Evolutionary conservation across 2,888 invertebrate species (phyloP), one percentile per base, ranked within the genome.

Genomic region (Dynastes hyllus): DNA sequence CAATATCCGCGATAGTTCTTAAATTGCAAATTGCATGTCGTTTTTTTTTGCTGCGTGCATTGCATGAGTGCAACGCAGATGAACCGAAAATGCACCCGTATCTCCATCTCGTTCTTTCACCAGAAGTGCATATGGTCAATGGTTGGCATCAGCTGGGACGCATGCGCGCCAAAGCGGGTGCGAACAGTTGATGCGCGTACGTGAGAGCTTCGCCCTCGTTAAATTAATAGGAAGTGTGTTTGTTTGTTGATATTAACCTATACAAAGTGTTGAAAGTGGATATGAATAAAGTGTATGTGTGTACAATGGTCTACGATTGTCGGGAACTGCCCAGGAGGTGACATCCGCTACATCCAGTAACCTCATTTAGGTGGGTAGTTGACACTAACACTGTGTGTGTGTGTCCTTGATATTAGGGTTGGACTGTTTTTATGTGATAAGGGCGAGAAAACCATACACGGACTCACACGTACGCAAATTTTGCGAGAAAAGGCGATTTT

Each of bases 231-330:
- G 84, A 84, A 86, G 85, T 86, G 85, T 85, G 84, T 87, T 86
- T 87, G 86, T 87, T 88, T 87, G 87, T 87, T 87, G 86, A 86
- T 87, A 86, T 87, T 87, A 87, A 87, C 86, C 87, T 88, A 86
- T 87, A 87, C 87, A 84, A 83, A 82, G 83, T 85, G 84, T 81
- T 81, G 84, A 83, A 77, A 66, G 81, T 78, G 83, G 77, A 82
- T 78, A 78, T 78, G 78, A 61, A 71, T 71, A 78, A 70, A 45
- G 78, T 70, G 78, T 51, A 71, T 78, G 50, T 78, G 78, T 78
- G 71, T 71, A 45, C 61, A 71, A 65, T 70, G 70, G 70, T 78
- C 65, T 65, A 65, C 71, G 78, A 78, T 71, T 71, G 71, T 70
- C 71, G 63, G 63, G 78, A 65, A 32, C 70, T 70, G 58, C 78